phyloP scores from a whole-genome alignment of 2,797 vertebrate genomes.

The Eurystomus glaucurus region DNA sequence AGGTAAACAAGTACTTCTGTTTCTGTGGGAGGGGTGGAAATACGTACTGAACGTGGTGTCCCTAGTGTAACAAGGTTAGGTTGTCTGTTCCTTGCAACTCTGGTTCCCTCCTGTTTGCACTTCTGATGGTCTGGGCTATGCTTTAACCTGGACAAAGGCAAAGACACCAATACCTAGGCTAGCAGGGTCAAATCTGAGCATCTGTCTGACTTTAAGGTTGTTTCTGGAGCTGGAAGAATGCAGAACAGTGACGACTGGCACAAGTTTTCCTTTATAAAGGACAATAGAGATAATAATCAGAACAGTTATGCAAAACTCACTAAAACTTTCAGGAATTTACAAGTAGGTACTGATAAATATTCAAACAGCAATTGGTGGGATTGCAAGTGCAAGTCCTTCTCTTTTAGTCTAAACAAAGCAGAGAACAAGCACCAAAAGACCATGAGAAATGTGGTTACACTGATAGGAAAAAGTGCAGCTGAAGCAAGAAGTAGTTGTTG shows the following conservation, averaged over 20 bases:
- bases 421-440: conserved; percentile 2
- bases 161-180: background rate
- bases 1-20: background rate
- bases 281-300: conserved; percentile 41
- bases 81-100: background rate
- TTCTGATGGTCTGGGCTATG: background rate
- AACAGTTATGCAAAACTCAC: conserved; percentile 16
- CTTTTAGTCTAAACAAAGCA: conserved; percentile 54
- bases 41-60: fast-evolving
- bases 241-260: background rate
- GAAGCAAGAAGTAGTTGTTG: conserved; percentile 5
- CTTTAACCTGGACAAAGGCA: background rate
- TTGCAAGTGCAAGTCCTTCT: conserved; percentile 21
- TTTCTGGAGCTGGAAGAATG: conserved; percentile 27
- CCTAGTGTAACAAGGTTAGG: background rate
- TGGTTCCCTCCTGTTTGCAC: background rate
- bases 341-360: conserved; percentile 44
- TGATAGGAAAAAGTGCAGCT: background rate
- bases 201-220: background rate
- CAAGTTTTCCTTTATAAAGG: conserved; percentile 1
- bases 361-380: conserved; percentile 33
- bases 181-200: conserved; percentile 4
- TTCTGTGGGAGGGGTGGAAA: background rate
- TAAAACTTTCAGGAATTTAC: conserved; percentile 54
- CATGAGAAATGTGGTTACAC: background rate